These are phyloP conservation scores for Dendrolimus punctatus DNA, from an alignment of 1,140 invertebrate species.

Conservation along the genomic window DNA sequence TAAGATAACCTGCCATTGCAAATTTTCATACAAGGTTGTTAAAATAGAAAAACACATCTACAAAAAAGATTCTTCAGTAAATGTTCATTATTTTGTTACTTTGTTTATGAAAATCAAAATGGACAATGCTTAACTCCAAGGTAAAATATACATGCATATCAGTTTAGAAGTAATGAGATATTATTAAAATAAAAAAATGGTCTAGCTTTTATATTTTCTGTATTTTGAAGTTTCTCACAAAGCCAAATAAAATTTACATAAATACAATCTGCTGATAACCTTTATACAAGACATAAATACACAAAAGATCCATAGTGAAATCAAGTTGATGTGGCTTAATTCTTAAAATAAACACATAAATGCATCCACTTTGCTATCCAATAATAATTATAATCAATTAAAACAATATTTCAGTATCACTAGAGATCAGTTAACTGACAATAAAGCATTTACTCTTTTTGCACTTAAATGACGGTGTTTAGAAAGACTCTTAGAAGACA, in stretches of 20 bases:
- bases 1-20: no score
- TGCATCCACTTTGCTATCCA: slow-evolving; percentile 37
- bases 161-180: no score
- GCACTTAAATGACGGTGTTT: slow-evolving; percentile 31
- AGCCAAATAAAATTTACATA: slow-evolving; percentile 70
- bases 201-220: slow-evolving; percentile 67
- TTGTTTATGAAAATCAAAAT: neutral
- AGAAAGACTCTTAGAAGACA: slow-evolving; percentile 45
- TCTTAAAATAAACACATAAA: slow-evolving; percentile 45
- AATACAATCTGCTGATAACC: slow-evolving; percentile 65
- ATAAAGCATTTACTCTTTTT: slow-evolving; percentile 26
- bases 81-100: no score
- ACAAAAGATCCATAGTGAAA: slow-evolving; percentile 57
- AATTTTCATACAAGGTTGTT: no score
- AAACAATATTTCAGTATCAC: slow-evolving; percentile 41
- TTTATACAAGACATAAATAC: slow-evolving; percentile 64
- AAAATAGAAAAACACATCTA: no score
- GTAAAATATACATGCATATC: neutral
- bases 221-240: slow-evolving; percentile 68
- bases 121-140: neutral
- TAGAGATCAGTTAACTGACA: slow-evolving; percentile 58
- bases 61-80: no score
- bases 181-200: slow-evolving; percentile 54
- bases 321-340: slow-evolving; percentile 38
- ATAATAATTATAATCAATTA: slow-evolving; percentile 29